Evolutionary conservation across 2,797 vertebrate species (phyloP).

Genomic region (Tapirus indicus): DNA sequence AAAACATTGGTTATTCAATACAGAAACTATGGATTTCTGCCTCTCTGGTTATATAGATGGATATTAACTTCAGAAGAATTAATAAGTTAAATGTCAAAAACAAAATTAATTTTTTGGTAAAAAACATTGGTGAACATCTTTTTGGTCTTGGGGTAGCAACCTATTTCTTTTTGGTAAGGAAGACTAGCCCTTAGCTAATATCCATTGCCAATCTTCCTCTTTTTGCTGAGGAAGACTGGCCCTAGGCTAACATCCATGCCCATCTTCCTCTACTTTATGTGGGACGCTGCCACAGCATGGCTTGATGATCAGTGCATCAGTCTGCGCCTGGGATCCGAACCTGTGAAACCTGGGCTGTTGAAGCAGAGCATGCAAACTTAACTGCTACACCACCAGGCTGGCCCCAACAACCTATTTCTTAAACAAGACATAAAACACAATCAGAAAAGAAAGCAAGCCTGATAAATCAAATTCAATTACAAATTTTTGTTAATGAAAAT

Average conservation of each 20-base stretch:
- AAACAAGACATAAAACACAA: neutral
- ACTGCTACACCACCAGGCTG: too few relatives aligned
- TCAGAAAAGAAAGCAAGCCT: neutral
- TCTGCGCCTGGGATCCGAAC: too few relatives aligned
- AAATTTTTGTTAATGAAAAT: neutral
- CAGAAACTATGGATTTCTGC: neutral
- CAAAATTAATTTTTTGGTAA: neutral
- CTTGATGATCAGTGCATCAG: too few relatives aligned
- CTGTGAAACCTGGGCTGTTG: too few relatives aligned
- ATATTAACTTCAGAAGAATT: neutral
- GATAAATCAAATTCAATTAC: neutral
- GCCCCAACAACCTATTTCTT: neutral
- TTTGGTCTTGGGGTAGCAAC: neutral
- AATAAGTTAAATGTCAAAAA: neutral
- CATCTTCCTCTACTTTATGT: too few relatives aligned
- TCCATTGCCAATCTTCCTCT: too few relatives aligned
- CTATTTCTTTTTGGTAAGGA: neutral
- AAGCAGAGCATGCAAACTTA: too few relatives aligned
- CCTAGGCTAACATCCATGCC: too few relatives aligned
- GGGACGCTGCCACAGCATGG: too few relatives aligned
- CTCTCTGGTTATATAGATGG: neutral
- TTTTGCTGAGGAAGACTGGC: too few relatives aligned
- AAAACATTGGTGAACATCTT: neutral
- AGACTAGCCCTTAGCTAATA: too few relatives aligned
- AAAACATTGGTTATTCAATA: neutral